Percentiles rank a stretch among this genome's conserved stretches.
These are phyloP conservation scores for Formica exsecta DNA, from an alignment of 1,140 invertebrate species.

Conservation along the genomic window DNA sequence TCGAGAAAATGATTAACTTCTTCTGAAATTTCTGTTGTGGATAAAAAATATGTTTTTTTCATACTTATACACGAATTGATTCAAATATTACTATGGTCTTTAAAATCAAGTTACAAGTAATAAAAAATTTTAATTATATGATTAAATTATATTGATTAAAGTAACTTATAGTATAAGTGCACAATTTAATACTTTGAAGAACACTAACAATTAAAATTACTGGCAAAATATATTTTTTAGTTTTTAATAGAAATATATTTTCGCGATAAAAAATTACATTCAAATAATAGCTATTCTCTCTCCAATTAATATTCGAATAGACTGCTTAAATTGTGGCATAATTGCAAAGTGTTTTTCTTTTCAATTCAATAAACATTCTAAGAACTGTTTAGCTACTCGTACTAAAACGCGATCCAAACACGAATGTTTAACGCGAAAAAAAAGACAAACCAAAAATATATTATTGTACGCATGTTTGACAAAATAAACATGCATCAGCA, in stretches of 20 bases:
- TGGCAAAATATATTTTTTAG: background rate
- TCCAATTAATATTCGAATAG: background rate
- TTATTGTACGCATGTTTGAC: background rate
- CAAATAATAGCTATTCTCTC: background rate
- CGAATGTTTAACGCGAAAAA: background rate
- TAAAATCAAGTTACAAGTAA: background rate
- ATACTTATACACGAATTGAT: background rate
- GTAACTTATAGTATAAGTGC: background rate
- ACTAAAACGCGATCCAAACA: background rate
- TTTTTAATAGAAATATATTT: background rate
- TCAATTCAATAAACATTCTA: slow-evolving; percentile 4
- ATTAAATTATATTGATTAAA: background rate
- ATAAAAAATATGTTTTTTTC: background rate
- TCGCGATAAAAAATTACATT: too few species aligned
- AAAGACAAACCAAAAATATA: background rate
- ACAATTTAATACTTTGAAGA: background rate
- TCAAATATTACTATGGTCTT: background rate
- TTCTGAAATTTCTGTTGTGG: background rate
- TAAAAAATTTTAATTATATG: background rate
- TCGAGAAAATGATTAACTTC: too few species aligned
- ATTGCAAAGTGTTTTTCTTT: background rate
- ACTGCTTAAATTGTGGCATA: background rate
- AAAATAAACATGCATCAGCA: slow-evolving; percentile 52
- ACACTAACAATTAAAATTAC: background rate
- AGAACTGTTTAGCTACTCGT: background rate